Conservation (phyloP, 2,888 invertebrate genomes). For the Watsonalla binaria region DNA sequence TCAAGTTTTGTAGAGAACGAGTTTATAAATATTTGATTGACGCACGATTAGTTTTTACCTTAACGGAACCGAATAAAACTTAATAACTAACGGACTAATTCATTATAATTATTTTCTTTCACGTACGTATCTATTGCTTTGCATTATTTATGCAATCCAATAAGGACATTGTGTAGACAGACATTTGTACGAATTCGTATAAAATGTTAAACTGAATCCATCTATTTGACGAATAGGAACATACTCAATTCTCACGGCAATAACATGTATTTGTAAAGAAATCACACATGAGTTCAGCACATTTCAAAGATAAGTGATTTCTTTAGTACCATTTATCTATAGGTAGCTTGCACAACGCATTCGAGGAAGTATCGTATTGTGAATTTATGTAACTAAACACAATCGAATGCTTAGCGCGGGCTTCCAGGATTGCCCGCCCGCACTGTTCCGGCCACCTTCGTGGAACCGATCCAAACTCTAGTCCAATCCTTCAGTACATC, state of each 20-base stretch:
- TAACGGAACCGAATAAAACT: too few species aligned
- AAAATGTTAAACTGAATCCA: too few species aligned
- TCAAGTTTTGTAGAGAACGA: too few species aligned
- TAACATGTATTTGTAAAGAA: not conserved
- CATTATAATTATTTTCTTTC: too few species aligned
- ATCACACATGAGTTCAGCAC: constrained; percentile 1
- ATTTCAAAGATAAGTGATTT: constrained; percentile 23
- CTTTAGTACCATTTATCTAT: constrained; percentile 36
- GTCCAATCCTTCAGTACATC: constrained; percentile 35
- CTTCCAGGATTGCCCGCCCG: constrained; percentile 56
- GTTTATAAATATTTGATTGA: too few species aligned
- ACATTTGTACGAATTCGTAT: too few species aligned
- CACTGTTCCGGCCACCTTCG: constrained; percentile 35
- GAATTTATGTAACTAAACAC: constrained; percentile 43
- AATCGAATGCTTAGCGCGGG: constrained; percentile 61
- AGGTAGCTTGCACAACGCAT: constrained; percentile 52
- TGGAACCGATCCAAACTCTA: constrained; percentile 23
- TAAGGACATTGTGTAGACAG: too few species aligned
- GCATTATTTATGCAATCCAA: too few species aligned
- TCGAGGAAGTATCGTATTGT: constrained; percentile 52
- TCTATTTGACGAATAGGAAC: too few species aligned
- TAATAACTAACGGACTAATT: too few species aligned
- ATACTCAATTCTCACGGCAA: not conserved
- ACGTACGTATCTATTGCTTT: too few species aligned
- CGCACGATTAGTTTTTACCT: too few species aligned